Conservation (phyloP, 2,888 invertebrate genomes). For the Baronia brevicornis region DNA sequence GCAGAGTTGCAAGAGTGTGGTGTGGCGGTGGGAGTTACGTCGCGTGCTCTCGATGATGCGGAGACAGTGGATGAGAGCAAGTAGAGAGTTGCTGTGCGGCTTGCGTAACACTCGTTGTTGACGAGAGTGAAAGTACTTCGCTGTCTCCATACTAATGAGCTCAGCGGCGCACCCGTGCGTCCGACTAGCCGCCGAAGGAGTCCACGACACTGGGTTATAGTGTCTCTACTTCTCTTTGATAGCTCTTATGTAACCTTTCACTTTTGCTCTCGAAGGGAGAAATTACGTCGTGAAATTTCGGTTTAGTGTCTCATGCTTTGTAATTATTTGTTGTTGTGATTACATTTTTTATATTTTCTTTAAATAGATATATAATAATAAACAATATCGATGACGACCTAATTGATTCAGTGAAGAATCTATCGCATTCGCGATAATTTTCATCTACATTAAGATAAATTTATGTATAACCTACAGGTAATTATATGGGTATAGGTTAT, state of each 20-base stretch:
- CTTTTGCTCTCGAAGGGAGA: constrained; percentile 45
- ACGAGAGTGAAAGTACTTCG: constrained; percentile 70
- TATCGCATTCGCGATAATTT: too few species aligned
- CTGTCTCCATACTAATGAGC: constrained; percentile 70
- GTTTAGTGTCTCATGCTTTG: too few species aligned
- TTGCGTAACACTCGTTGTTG: constrained; percentile 69
- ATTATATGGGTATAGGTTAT: too few species aligned
- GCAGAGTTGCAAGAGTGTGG: constrained; percentile 32
- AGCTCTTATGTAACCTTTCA: constrained; percentile 42
- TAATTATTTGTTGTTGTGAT: too few species aligned
- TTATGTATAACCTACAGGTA: too few species aligned
- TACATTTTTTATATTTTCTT: too few species aligned
- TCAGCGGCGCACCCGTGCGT: constrained; percentile 56
- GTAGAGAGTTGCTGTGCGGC: constrained; percentile 51
- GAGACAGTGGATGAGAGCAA: constrained; percentile 39
- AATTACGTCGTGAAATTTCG: too few species aligned
- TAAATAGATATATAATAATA: too few species aligned
- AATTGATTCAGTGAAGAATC: too few species aligned
- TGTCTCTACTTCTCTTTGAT: constrained; percentile 53
- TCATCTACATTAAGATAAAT: too few species aligned
- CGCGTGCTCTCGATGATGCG: constrained; percentile 24
- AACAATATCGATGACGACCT: too few species aligned
- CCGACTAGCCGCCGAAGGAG: constrained; percentile 41
- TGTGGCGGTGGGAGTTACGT: constrained; percentile 18
- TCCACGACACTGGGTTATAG: constrained; percentile 58